Percentiles rank a stretch among this genome's conserved stretches.
Evolutionary conservation across 2,888 invertebrate genomes (phyloP).

Genomic region (Phytoseiulus persimilis): DNA sequence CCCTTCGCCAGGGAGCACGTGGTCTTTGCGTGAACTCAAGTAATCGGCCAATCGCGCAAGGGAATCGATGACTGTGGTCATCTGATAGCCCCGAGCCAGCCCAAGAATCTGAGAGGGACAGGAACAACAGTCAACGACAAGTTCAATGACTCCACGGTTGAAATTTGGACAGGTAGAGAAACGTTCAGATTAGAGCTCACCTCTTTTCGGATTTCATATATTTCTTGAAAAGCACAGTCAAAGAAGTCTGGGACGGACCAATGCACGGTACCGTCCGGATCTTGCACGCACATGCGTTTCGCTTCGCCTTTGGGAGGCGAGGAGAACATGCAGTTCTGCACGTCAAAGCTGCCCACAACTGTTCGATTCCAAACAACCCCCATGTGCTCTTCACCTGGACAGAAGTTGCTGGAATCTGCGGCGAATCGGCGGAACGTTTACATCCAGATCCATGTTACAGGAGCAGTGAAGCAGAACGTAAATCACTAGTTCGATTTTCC

Average conservation of each 20-base stretch:
- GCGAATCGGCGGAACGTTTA: not conserved
- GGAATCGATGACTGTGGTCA: slow-evolving; percentile 16
- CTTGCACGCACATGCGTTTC: slow-evolving; percentile 9
- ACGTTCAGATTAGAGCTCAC: not conserved
- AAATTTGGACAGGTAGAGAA: not conserved
- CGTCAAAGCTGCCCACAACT: slow-evolving; percentile 12
- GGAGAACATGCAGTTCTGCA: slow-evolving; percentile 12
- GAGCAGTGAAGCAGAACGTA: too few species aligned
- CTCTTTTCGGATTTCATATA: slow-evolving; percentile 16
- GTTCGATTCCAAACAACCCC: slow-evolving; percentile 14
- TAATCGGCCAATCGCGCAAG: not conserved
- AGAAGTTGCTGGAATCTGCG: not conserved
- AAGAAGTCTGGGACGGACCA: slow-evolving; percentile 21
- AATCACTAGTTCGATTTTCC: too few species aligned
- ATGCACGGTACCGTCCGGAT: not conserved
- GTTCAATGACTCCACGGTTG: not conserved
- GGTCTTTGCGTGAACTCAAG: not conserved
- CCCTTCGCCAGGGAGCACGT: slow-evolving; percentile 14
- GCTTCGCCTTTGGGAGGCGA: slow-evolving; percentile 12
- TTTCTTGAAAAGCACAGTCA: slow-evolving; percentile 30
- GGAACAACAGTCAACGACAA: not conserved
- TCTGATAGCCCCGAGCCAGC: slow-evolving; percentile 33
- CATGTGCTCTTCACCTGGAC: not conserved
- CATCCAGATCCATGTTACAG: too few species aligned
- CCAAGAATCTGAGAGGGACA: not conserved